Base-by-base conservation (phyloP, 1,140 invertebrate species). In the Penaeus chinensis region DNA sequence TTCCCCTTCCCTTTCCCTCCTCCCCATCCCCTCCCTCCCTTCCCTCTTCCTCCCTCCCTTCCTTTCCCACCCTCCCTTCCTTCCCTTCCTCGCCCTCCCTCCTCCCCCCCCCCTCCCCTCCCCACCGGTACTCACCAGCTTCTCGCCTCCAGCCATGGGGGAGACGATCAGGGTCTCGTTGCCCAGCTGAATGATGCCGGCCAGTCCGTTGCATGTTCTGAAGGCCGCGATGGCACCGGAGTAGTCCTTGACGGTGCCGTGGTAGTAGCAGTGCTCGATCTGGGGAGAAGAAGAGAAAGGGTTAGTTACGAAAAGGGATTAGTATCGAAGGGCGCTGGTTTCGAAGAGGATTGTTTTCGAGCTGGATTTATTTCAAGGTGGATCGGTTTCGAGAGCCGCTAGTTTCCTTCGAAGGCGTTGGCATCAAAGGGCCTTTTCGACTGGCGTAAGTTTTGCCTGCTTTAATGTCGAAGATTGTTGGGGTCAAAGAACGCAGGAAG, bases 161-260 rank as follows among this genome's bases (percentile, higher is more conserved):
- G 98, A 97, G 91, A 99, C 98, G 91, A 99, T 96, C 93, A 98
- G 99, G 22, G 98, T 99, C 93, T 98, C 97, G 94, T 98, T 98
- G 91, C 97, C 97, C 91, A 98, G 95, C 93, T 99, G 97, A 91
- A 99, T 98, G 90, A 99, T 96, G 24, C 98, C 98, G 90, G 97
- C 98, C 85, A 99, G 96, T 71, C 98, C 98, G 92, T 98, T 98
- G 93, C 98, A 99, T 20, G 98, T 99, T 92, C 98, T 96, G 93
- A 99, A 98, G 89, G 98, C 98, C 63, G 97, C 98, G 89, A 95
- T 96, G n/a, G 97, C 98, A 89, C 97, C 97, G 19, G 97, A 97
- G 93, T 98, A 97, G 93, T 98, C 97, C 92, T 97, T 97, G 32
- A 99, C 96, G 8, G 90, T 90, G 62, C 89, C 91, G 82, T 91